phyloP scores from a whole-genome alignment of 2,113 vertebrate species.

The Camelus dromedarius region DNA sequence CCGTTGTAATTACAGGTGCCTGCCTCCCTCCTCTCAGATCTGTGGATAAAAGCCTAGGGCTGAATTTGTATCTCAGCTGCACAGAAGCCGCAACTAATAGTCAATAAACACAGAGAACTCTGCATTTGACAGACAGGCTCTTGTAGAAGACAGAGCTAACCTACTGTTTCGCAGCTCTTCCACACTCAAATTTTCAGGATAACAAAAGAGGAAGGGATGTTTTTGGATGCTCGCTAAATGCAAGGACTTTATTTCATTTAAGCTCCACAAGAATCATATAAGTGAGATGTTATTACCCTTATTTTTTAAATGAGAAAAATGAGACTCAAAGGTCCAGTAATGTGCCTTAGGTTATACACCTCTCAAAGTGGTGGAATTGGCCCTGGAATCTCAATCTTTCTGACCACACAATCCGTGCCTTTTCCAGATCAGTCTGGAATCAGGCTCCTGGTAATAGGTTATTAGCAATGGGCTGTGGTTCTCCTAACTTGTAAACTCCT shows the following conservation, averaged over 20 bases:
- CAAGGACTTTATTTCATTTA: slow-evolving; percentile 12
- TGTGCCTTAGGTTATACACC: not conserved
- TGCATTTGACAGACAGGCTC: slow-evolving; percentile 40
- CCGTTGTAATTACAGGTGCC: slow-evolving; percentile 74
- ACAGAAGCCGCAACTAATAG: slow-evolving; percentile 49
- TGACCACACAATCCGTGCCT: not conserved
- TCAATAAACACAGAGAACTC: slow-evolving; percentile 67
- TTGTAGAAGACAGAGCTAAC: not conserved
- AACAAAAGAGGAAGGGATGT: not conserved
- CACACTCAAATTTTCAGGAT: not conserved
- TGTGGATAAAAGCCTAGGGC: slow-evolving; percentile 61
- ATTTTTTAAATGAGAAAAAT: slow-evolving; percentile 50
- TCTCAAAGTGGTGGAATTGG: not conserved
- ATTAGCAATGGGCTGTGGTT: not conserved
- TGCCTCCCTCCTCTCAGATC: slow-evolving; percentile 58
- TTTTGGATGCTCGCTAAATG: not conserved
- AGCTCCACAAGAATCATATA: not conserved
- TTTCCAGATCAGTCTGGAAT: not conserved
- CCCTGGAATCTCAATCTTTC: not conserved
- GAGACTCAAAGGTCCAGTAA: not conserved
- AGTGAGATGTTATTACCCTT: not conserved
- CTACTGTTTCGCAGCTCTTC: slow-evolving; percentile 26
- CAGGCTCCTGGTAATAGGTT: not conserved
- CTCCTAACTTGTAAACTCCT: not conserved
- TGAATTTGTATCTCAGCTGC: slow-evolving; percentile 67